phyloP scores from a whole-genome alignment of 2,888 invertebrate species.

The Agrochola circellaris region DNA sequence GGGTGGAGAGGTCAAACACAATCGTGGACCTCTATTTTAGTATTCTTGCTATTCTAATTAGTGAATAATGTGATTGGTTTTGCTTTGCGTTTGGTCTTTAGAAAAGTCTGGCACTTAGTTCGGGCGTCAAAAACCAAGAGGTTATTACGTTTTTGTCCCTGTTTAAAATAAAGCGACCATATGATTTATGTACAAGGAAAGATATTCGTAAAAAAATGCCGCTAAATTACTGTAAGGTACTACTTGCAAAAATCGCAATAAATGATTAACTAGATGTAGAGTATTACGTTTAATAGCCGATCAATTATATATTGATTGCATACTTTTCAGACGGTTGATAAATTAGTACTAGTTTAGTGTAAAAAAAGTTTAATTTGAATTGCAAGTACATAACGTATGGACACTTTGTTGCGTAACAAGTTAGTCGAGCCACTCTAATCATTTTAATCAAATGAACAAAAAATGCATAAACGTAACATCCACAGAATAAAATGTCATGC shows the following conservation, averaged over 20 bases:
- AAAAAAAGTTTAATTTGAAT: constrained; percentile 48
- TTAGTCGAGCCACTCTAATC: constrained; percentile 8
- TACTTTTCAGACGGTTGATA: constrained; percentile 50
- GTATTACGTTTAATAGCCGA: constrained; percentile 34
- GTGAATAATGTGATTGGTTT: constrained; percentile 54
- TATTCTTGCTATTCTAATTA: constrained; percentile 59
- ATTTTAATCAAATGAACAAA: constrained; percentile 42
- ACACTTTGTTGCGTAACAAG: constrained; percentile 29
- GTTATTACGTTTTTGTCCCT: constrained; percentile 29
- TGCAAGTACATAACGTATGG: constrained; percentile 1
- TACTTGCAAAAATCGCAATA: constrained; percentile 43
- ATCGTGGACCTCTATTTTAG: constrained; percentile 59
- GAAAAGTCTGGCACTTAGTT: constrained; percentile 31
- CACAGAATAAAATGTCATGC: constrained; percentile 22
- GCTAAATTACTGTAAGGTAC: constrained; percentile 11
- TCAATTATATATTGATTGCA: constrained; percentile 57
- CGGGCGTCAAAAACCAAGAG: not conserved
- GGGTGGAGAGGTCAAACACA: constrained; percentile 64
- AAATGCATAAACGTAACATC: constrained; percentile 18
- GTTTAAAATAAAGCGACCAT: constrained; percentile 10
- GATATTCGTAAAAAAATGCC: constrained; percentile 17
- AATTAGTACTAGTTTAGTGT: constrained; percentile 56
- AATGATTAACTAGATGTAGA: constrained; percentile 27
- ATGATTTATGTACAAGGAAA: constrained; percentile 37
- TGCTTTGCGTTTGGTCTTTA: constrained; percentile 27